Base-by-base conservation (phyloP, 2,113 vertebrate genomes). In the Trematocara unimaculatum region DNA sequence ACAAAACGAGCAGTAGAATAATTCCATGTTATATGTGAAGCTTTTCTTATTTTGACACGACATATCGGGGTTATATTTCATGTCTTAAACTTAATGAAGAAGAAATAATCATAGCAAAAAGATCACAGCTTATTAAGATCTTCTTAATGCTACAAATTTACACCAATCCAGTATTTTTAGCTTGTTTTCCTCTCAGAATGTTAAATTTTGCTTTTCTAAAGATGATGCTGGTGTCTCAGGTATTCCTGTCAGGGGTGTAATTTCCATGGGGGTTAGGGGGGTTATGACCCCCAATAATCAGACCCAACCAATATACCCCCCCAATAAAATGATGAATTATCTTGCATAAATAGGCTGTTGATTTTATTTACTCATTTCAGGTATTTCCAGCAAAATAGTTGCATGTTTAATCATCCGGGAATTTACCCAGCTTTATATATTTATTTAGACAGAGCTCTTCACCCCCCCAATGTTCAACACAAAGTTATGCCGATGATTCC, bases 1-100 rank as follows among this genome's bases (percentile, higher is more conserved):
- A 92, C 35, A 83, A 86, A 95, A 89, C 67, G 64, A 85, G 79
- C 23, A 58, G 80, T 58, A 85, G 70, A 82, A 79, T 79, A 64
- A 83, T 79, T 77, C 82, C 56, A 77, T 14, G 40, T 45, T 56
- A 89, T 38, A 38, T 78, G 23, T n/a, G 62, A 80, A 40, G 20
- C 47, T 80, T 87, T 87, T 54, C 72, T 49, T 38, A 29, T 88
- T 56, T 51, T 80, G n/a, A 86, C 47, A 81, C 5, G 7, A 40
- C 15, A 82, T 20, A n/a, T 40, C n/a, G 5, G 45, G 11, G 84
- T 86, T 74, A 58, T 49, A 23, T 81, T 40, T 77, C 18, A 42
- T 17, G 7, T 14, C 55, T 79, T 20, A 83, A 83, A 79, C 31
- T 56, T 2, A 13, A 58, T 33, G 6, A 31, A 31, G 23, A 77